Base-by-base conservation (phyloP, 2,888 invertebrate genomes). In the Erebia aethiops region DNA sequence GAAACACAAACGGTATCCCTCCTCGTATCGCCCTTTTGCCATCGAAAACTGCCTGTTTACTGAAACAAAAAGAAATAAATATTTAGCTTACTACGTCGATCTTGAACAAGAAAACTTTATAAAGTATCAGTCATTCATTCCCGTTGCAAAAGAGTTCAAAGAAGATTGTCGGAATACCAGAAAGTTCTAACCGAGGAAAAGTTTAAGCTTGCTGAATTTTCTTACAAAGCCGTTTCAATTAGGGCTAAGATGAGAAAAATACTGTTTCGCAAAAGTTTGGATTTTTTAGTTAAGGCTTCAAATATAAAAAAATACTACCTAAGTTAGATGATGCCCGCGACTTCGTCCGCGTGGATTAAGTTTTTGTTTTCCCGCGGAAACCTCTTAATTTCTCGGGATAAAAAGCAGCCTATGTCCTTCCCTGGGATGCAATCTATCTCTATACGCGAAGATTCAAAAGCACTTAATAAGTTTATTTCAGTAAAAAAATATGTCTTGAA, bases 1-100 rank as follows among this genome's bases (percentile, higher is more conserved):
- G 99, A 92, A 99, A 99, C 77, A 99, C 98, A 91, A 99, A 97
- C 75, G 99, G 99, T 89, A 99, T 98, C 82, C 99, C 99, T 82
- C 99, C 99, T 86, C 99, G 95, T 87, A 99, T 99, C 76, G 98
- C 97, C 88, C 98, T 97, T 90, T 98, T 98, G 78, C 98, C 98
- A 94, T 99, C 98, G 93, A 98, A 99, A 71, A 98, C 96, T 68
- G 99, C 98, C 92, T 98, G 97, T 94, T 98, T 98, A 92, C 98
- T 98, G 94, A 67, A 85, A 87, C 81, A 77, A 77, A 72, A 77
- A 74, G 71, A 76, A 75, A 70, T 66, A 62, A 65, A 71, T 64
- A 26, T 21, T n/a, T 41, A 63, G 35, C 60, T 26, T 26, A 26
- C 26, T 60, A 64, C 64, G 10, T 14, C 52, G 35, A 56, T 56